Evolutionary conservation across 2,888 invertebrate species (phyloP).

Genomic region (Leptopilina syphax): DNA sequence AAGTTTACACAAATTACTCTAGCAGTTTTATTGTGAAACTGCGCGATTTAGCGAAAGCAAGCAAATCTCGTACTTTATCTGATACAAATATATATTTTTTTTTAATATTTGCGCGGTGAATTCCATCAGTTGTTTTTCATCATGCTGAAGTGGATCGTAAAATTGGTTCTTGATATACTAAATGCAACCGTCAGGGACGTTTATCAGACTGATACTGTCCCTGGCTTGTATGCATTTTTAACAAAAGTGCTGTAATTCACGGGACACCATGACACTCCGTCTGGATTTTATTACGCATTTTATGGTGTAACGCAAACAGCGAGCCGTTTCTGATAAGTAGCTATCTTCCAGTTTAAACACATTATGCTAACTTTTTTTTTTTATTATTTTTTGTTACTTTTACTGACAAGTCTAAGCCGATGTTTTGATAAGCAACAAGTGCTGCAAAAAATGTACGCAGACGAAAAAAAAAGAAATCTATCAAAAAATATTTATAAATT

Average conservation of each 20-base stretch:
- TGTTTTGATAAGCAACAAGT: constrained; percentile 72
- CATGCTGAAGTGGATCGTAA: constrained; percentile 34
- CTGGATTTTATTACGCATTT: constrained; percentile 74
- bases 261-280: constrained; percentile 69
- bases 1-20: neutral
- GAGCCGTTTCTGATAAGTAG: constrained; percentile 73
- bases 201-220: constrained; percentile 62
- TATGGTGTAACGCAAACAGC: constrained; percentile 72
- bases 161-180: constrained; percentile 45
- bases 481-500: too few relatives aligned
- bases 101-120: constrained; percentile 22
- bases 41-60: constrained; percentile 9
- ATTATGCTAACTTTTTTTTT: constrained; percentile 66
- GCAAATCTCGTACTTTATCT: too few relatives aligned
- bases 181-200: constrained; percentile 57
- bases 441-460: constrained; percentile 47
- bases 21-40: neutral
- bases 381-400: constrained; percentile 19
- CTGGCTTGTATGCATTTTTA: constrained; percentile 68
- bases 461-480: too few relatives aligned
- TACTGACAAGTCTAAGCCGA: constrained; percentile 71
- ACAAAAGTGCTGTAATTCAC: constrained; percentile 71
- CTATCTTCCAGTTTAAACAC: constrained; percentile 74
- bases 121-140: constrained; percentile 33
- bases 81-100: neutral